Percentiles rank a stretch among this genome's conserved stretches.
phyloP scores from a whole-genome alignment of 2,888 invertebrate species.

The Drosophila robusta region DNA sequence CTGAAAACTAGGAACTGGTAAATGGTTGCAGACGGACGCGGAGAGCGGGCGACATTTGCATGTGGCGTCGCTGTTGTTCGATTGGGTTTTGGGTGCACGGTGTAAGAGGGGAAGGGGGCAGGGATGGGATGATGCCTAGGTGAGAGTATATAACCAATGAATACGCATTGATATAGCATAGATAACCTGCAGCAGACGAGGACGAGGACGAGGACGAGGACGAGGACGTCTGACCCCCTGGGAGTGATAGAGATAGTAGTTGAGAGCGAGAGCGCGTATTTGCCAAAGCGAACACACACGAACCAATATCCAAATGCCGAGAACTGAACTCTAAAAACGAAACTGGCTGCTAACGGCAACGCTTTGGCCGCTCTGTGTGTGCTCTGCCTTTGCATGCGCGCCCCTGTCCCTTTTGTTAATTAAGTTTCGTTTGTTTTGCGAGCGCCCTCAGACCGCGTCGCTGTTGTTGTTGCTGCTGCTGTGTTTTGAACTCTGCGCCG shows the following conservation, averaged over 20 bases:
- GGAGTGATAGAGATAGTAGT: constrained; percentile 51
- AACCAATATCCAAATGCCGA: constrained; percentile 39
- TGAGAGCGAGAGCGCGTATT: background rate
- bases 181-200: constrained; percentile 50
- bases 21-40: constrained; percentile 17
- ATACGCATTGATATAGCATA: constrained; percentile 75
- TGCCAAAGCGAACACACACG: constrained; percentile 42
- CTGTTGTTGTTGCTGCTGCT: constrained; percentile 27
- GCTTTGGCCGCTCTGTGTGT: background rate
- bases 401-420: constrained; percentile 74
- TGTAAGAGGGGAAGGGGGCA: background rate
- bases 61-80: constrained; percentile 36
- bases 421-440: constrained; percentile 82
- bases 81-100: constrained; percentile 23
- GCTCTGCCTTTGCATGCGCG: constrained; percentile 1
- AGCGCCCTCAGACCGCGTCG: constrained; percentile 45
- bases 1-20: constrained; percentile 26
- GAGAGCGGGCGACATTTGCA: constrained; percentile 44
- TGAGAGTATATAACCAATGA: constrained; percentile 63
- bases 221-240: constrained; percentile 38
- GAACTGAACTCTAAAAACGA: constrained; percentile 31
- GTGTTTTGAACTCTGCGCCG: constrained; percentile 56
- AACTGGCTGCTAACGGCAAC: constrained; percentile 33
- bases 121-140: constrained; percentile 20
- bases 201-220: background rate